Evolutionary conservation across 2,888 invertebrate genomes (phyloP), one percentile per base, ranked within the genome.

Genomic region (Trileptium ribeirensis): DNA sequence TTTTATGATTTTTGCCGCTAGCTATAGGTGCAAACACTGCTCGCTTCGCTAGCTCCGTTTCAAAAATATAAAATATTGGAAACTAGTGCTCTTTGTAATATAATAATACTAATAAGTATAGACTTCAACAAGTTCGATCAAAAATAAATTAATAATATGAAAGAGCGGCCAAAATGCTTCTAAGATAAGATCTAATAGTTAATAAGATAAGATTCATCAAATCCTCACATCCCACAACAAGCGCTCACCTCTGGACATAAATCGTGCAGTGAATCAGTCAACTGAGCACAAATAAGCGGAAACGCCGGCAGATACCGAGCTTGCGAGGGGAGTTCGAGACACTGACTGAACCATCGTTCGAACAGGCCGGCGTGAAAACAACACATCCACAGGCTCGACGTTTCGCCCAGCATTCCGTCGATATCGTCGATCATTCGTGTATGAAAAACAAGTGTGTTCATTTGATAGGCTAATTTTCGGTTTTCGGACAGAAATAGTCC

Each of bases 261-360:
- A 88, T 97, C 96, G 90, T 99, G 98, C 0, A 97, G 96, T 87
- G 97, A 96, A 88, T 95, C 94, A 90, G 97, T 96, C 88, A 98
- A 99, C 89, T 99, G 98, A 84, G 95, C 94, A 89, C 98, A 98
- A 85, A 99, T 95, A 81, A 97, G 91, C 8, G 99, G 99, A 89
- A 99, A 99, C 79, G 97, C 96, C 84, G 98, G 94, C 84, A 97
- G 97, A 89, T 94, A 99, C 67, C 99, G 93, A 89, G 96, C 96
- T 90, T 99, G 99, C 34, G 97, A 97, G 39, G 99, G 98, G 88
- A 99, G 97, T 89, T 98, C 97, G 85, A 99, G 91, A 89, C 98
- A 98, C 95, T 96, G 95, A 87, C 96, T 96, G 89, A 99, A 98
- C 89, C 98, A 97, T 87, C 95, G 96, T 89, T 98, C 96, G 90